Conservation (phyloP, 2,797 vertebrate species). For the Balearica regulorum region DNA sequence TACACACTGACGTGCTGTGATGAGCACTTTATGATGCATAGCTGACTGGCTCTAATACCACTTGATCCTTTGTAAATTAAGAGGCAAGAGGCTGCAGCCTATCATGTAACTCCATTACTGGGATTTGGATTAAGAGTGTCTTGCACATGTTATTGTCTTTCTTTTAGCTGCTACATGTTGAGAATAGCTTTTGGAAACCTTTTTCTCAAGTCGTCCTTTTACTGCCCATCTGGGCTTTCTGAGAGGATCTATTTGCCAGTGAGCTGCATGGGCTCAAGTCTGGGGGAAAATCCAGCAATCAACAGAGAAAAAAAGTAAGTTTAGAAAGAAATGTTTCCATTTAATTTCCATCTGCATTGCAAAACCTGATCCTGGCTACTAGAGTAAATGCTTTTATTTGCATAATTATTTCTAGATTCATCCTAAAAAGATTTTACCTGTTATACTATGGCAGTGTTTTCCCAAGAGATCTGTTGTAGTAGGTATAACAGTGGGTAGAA, state of each 20-base stretch:
- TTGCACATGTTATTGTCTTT: conserved; percentile 18
- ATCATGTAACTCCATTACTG: conserved; percentile 42
- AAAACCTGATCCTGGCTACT: background rate
- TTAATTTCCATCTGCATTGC: background rate
- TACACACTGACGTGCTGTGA: background rate
- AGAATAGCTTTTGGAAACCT: background rate
- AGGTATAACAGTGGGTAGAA: fast-evolving
- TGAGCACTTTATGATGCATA: conserved; percentile 8
- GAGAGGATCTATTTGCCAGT: background rate
- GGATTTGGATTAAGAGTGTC: conserved; percentile 60
- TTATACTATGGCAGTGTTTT: background rate
- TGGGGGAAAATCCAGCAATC: background rate
- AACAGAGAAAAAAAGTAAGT: background rate
- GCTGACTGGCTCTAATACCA: conserved; percentile 37
- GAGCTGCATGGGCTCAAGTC: background rate
- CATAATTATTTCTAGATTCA: background rate
- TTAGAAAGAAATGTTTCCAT: background rate
- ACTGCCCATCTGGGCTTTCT: background rate
- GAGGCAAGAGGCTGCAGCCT: conserved; percentile 22
- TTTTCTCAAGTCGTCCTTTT: background rate
- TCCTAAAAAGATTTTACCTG: background rate
- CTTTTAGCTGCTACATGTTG: background rate
- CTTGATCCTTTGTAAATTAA: conserved; percentile 60
- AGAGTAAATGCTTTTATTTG: background rate
- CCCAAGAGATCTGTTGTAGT: background rate